phyloP scores from a whole-genome alignment of 2,888 invertebrate genomes.

The Macroteleia sp. region DNA sequence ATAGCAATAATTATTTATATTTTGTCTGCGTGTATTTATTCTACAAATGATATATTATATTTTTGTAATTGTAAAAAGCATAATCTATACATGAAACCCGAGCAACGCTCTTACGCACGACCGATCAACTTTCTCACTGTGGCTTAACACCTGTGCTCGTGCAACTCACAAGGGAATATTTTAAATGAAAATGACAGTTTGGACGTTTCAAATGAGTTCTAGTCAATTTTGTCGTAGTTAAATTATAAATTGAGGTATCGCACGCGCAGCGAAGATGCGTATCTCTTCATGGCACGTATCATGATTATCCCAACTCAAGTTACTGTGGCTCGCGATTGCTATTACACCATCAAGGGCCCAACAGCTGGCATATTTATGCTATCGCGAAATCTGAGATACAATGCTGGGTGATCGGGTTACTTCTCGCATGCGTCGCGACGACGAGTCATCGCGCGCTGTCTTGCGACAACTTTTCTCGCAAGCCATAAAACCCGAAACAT shows the following conservation, averaged over 20 bases:
- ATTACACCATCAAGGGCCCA: conserved; percentile 58
- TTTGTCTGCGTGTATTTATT: too few relatives aligned
- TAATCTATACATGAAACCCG: too few relatives aligned
- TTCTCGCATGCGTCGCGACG: conserved; percentile 42
- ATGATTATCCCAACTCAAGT: conserved; percentile 51
- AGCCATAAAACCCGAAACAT: conserved; percentile 43
- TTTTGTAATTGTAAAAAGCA: too few relatives aligned
- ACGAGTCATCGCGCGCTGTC: conserved; percentile 51
- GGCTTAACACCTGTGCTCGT: conserved; percentile 24
- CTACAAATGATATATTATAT: too few relatives aligned
- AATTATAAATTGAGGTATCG: conserved; percentile 43
- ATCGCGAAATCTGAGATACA: conserved; percentile 76
- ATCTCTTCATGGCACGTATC: conserved; percentile 42
- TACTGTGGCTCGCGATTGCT: conserved; percentile 58
- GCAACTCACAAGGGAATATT: conserved; percentile 28
- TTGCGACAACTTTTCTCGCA: conserved; percentile 48
- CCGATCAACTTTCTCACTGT: conserved; percentile 26
- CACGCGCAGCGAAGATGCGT: conserved; percentile 37
- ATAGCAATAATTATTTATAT: too few relatives aligned
- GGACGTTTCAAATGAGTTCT: too few relatives aligned
- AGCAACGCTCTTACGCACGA: conserved; percentile 16
- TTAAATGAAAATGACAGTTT: conserved; percentile 45
- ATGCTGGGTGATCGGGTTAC: conserved; percentile 72
- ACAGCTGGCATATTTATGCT: conserved; percentile 71
- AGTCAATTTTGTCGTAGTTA: conserved; percentile 10